Conservation (phyloP, 2,113 vertebrate genomes). For the Pagrus major region DNA sequence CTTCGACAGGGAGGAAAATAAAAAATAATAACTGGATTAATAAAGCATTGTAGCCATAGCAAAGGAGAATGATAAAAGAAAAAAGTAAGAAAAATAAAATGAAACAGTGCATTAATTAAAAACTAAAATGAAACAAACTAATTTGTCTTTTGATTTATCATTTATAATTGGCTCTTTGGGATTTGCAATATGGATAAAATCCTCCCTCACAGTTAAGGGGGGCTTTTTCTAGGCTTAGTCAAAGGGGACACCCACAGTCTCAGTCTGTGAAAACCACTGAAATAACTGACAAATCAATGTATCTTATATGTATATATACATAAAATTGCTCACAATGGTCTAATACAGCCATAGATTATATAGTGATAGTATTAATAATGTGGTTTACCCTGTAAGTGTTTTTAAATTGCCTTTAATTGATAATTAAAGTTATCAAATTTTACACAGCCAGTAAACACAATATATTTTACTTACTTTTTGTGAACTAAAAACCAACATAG, state of each 20-base stretch:
- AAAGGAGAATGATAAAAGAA: neutral
- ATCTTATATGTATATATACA: neutral
- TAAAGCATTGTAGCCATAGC: neutral
- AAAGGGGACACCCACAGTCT: too few relatives aligned
- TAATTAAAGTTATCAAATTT: neutral
- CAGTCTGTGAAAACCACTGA: too few relatives aligned
- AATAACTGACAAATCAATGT: neutral
- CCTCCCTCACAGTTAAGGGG: neutral
- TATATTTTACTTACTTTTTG: neutral
- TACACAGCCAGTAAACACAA: neutral
- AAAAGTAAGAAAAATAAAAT: too few relatives aligned
- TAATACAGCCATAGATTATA: neutral
- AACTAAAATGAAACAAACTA: neutral
- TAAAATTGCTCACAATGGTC: neutral
- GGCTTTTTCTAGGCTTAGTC: too few relatives aligned
- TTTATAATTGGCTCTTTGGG: neutral
- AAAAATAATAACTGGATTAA: neutral
- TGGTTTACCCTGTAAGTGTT: neutral
- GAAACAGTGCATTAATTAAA: neutral
- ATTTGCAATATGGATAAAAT: neutral
- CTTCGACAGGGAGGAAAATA: neutral
- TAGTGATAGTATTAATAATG: neutral
- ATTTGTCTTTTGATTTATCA: too few relatives aligned
- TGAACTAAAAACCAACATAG: neutral
- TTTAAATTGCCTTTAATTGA: too few relatives aligned